Evolutionary conservation across 2,797 vertebrate genomes (phyloP), one percentile per base, ranked within the genome.

Genomic region (Crotalus adamanteus): DNA sequence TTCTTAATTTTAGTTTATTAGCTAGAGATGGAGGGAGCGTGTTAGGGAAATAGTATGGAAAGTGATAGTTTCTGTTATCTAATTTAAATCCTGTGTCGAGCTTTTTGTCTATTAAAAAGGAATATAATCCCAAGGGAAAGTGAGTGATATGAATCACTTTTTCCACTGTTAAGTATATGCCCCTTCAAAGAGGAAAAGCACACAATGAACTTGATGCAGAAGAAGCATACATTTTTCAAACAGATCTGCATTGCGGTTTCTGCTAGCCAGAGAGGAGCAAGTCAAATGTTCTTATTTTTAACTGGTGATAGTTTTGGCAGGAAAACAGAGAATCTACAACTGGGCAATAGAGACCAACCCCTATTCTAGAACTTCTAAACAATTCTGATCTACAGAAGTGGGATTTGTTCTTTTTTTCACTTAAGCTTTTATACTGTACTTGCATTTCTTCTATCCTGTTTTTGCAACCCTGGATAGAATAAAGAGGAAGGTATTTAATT

Each of bases 221-320:
- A 93, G 94, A 56, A 96, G 86, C 56, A 89, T 37, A 20, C 89
- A 93, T 95, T 94, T 96, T 94, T 95, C 86, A 92, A 94, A 47
- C 9, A 94, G 88, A 93, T 94, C 95, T 95, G 93, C 94, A 95
- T 61, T 96, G 96, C 94, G 86, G 90, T 94, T 94, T 93, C 86
- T 91, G 37, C 42, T 28, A 6, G 53, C 56, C 90, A 95, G 93
- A 94, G 18, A 94, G 90, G 42, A 93, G 89, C 91, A 96, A 94
- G 94, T 93, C 31, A 5, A 86, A 6, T 28, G 61, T 90, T 78
- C 53, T 59, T 28, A 28, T 83, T 51, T 55, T 47, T 22, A 86
- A 90, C 59, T 89, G n/a, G 88, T 91, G 93, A 86, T 90, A 28
- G 16, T 93, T 85, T 91, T 91, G 90, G 28, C 57, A 96, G 28